Evolutionary conservation across 2,797 vertebrate species (phyloP).

Genomic region (Lateolabrax maculatus): DNA sequence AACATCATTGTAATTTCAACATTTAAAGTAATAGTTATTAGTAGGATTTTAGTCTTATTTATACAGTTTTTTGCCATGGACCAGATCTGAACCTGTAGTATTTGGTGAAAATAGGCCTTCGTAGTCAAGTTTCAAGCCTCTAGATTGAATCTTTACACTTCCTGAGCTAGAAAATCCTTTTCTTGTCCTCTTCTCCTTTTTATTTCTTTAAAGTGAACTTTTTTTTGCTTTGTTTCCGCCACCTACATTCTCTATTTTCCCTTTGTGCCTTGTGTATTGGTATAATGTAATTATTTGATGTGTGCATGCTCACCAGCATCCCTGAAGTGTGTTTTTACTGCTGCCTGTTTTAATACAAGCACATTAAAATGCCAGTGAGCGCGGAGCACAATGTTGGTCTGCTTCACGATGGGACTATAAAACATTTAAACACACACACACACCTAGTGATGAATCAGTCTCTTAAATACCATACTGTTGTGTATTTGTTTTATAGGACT

Average conservation of each 20-base stretch:
- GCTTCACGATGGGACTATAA: slow-evolving; percentile 47
- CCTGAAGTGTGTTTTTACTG: slow-evolving; percentile 24
- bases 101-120: not conserved
- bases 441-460: slow-evolving; percentile 45
- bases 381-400: slow-evolving; percentile 36
- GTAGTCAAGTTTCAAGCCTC: not conserved
- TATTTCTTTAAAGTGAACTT: no score
- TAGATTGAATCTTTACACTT: not conserved
- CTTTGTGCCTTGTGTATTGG: not conserved
- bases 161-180: not conserved
- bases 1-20: not conserved
- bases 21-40: not conserved
- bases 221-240: not conserved
- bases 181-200: not conserved
- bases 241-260: not conserved
- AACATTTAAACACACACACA: slow-evolving; percentile 38
- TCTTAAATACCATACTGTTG: slow-evolving; percentile 29
- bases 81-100: no score
- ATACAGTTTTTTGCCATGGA: no score
- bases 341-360: slow-evolving; percentile 30
- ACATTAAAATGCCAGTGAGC: slow-evolving; percentile 51
- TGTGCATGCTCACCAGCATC: not conserved
- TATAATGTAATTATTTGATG: slow-evolving; percentile 12
- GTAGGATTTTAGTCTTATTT: not conserved
- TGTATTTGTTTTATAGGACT: slow-evolving; percentile 32